phyloP scores from a whole-genome alignment of 2,113 vertebrate species.

The Epinephelus moara region DNA sequence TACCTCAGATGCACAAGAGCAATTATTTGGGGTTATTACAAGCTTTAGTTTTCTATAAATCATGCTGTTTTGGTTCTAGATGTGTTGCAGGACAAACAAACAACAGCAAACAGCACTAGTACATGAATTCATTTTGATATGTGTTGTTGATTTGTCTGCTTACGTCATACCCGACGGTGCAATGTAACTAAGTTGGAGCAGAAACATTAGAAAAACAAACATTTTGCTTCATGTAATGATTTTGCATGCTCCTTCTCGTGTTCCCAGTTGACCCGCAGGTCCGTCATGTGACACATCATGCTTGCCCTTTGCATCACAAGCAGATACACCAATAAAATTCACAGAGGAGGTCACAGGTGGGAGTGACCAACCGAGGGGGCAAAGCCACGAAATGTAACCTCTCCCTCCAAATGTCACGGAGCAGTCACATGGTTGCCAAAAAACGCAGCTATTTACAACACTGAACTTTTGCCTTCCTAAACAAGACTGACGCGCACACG shows the following conservation, averaged over 20 bases:
- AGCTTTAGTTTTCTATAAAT: background rate
- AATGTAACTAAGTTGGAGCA: background rate
- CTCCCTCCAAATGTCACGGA: constrained; percentile 39
- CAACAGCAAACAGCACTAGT: constrained; percentile 1
- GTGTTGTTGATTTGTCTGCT: constrained; percentile 30
- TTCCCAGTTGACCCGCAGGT: background rate
- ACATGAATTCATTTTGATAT: constrained; percentile 19
- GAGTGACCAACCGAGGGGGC: constrained; percentile 21
- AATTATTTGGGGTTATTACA: background rate
- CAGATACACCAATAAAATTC: constrained; percentile 38
- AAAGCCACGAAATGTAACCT: constrained; percentile 51
- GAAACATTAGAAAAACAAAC: background rate
- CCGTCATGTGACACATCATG: constrained; percentile 15
- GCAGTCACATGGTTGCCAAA: constrained; percentile 54
- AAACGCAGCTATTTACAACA: constrained; percentile 55
- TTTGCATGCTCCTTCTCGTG: background rate
- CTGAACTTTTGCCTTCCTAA: constrained; percentile 4
- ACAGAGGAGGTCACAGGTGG: constrained; percentile 13
- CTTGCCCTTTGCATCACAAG: constrained; percentile 46
- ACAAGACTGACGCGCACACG: background rate
- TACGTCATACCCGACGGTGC: background rate
- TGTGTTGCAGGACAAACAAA: background rate
- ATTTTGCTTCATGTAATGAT: background rate
- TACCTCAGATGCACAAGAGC: background rate
- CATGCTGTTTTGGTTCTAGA: constrained; percentile 7